These are phyloP conservation scores for Chaenocephalus aceratus DNA, from an alignment of 2,113 vertebrate species.

Conservation along the genomic window DNA sequence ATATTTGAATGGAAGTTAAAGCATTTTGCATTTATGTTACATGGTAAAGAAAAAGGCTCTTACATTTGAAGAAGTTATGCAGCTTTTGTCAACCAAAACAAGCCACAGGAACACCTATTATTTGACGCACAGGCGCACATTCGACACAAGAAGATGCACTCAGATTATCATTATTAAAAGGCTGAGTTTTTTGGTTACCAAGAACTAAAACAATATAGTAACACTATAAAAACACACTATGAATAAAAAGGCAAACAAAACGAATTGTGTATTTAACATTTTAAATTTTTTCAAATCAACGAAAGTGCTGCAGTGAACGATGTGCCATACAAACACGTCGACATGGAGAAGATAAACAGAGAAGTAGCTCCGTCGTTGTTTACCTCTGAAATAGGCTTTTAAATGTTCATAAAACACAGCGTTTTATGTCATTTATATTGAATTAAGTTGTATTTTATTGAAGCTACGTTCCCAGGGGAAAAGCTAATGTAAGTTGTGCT, in stretches of 20 bases:
- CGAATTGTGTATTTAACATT: no score
- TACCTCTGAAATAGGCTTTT: constrained; percentile 27
- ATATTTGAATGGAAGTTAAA: not conserved
- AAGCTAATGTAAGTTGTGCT: constrained; percentile 63
- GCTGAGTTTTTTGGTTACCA: no score
- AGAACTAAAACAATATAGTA: no score
- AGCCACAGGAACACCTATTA: not conserved
- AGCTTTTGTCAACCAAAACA: constrained; percentile 53
- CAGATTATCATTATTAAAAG: not conserved
- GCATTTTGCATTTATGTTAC: fast-evolving
- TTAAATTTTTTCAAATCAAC: not conserved
- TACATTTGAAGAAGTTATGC: constrained; percentile 35
- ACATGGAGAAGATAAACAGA: constrained; percentile 83
- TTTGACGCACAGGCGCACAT: constrained; percentile 22
- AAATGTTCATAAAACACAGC: not conserved
- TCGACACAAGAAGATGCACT: constrained; percentile 17
- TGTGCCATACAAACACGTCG: constrained; percentile 69
- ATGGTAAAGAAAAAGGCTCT: fast-evolving
- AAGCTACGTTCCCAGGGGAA: not conserved
- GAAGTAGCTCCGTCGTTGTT: constrained; percentile 44
- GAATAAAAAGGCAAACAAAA: no score
- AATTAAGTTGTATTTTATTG: not conserved
- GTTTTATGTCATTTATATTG: not conserved
- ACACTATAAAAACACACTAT: no score
- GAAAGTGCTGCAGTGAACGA: constrained; percentile 66